Conservation (phyloP, 2,888 invertebrate genomes). For the Ernsta delagoae region DNA sequence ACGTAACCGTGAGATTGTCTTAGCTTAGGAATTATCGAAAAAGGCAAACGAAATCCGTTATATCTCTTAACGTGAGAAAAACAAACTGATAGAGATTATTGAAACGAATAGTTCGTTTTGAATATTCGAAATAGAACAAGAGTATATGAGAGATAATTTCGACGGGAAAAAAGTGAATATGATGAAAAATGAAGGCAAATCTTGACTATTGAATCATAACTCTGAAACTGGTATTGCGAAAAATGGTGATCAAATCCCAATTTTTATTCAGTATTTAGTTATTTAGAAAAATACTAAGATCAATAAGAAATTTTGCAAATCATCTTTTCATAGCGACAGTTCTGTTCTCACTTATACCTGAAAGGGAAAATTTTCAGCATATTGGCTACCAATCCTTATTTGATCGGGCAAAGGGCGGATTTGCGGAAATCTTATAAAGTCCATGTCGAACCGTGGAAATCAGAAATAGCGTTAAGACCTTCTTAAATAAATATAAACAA, state of each 20-base stretch:
- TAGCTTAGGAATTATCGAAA: slow-evolving; percentile 11
- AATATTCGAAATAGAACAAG: not conserved
- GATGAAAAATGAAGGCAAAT: too few relatives aligned
- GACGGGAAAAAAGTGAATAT: slow-evolving; percentile 14
- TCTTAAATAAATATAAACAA: slow-evolving; percentile 36
- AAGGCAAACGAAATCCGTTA: slow-evolving; percentile 14
- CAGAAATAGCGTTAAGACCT: slow-evolving; percentile 33
- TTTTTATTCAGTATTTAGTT: too few relatives aligned
- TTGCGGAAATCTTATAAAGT: slow-evolving; percentile 36
- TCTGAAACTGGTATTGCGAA: too few relatives aligned
- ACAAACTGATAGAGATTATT: slow-evolving; percentile 11
- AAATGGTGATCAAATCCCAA: too few relatives aligned
- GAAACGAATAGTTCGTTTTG: not conserved
- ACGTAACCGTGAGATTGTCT: slow-evolving; percentile 1
- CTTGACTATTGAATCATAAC: not conserved
- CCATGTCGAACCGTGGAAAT: slow-evolving; percentile 32
- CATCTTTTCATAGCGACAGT: too few relatives aligned
- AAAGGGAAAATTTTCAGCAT: slow-evolving; percentile 33
- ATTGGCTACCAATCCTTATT: slow-evolving; percentile 37
- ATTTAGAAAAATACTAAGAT: too few relatives aligned
- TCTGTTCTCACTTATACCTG: too few relatives aligned
- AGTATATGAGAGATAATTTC: not conserved
- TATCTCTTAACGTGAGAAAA: slow-evolving; percentile 22
- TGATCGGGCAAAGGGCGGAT: slow-evolving; percentile 36
- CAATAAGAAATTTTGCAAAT: too few relatives aligned